These are phyloP conservation scores for Meda fulgida DNA, from an alignment of 2,797 vertebrate species.

Conservation along the genomic window DNA sequence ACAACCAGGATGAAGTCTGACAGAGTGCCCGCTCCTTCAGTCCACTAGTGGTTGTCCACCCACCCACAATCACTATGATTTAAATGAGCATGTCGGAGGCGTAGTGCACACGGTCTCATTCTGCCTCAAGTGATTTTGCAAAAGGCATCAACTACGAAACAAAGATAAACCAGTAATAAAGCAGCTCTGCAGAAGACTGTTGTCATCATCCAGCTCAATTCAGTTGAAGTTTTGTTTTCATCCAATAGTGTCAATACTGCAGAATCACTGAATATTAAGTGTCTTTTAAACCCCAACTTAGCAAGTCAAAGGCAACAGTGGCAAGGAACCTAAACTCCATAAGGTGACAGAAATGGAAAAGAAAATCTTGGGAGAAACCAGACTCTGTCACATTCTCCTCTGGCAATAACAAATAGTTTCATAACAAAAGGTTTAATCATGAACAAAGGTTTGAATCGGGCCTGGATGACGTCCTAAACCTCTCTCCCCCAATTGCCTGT, in stretches of 20 bases:
- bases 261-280: no score
- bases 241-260: no score
- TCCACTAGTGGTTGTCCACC: not conserved
- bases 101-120: not conserved
- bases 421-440: not conserved
- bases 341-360: not conserved
- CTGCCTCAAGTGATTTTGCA: not conserved
- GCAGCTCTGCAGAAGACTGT: no score
- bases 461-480: not conserved
- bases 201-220: no score
- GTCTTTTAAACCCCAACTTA: not conserved
- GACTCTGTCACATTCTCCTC: not conserved
- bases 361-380: no score
- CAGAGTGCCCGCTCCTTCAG: slow-evolving; percentile 3
- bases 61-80: not conserved
- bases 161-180: no score
- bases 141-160: not conserved
- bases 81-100: not conserved
- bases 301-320: no score
- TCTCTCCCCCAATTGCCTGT: not conserved
- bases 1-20: slow-evolving; percentile 23
- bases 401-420: not conserved
- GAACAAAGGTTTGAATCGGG: not conserved
- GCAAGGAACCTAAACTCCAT: not conserved
- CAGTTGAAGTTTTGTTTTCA: no score